Percentiles rank a stretch among this genome's conserved stretches.
Conservation (phyloP, 1,140 invertebrate species). For the Nixonia krombeini region DNA sequence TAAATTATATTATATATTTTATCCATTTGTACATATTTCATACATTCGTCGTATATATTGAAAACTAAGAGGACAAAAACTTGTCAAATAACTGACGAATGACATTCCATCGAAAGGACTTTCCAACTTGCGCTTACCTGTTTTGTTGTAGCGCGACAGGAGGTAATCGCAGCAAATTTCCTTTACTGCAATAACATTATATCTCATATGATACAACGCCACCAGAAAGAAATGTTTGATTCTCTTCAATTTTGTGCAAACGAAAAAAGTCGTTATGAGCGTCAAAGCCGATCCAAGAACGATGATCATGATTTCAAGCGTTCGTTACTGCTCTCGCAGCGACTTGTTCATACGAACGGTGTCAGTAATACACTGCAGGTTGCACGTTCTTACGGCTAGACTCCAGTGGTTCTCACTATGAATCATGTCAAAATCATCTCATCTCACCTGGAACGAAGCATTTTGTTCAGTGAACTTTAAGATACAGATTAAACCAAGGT, state of each 20-base stretch:
- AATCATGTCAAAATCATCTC: too few species aligned
- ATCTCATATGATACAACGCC: conserved; percentile 63
- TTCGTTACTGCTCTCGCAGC: conserved; percentile 12
- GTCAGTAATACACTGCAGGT: conserved; percentile 23
- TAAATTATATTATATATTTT: too few species aligned
- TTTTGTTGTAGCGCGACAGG: conserved; percentile 70
- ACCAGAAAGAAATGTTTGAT: conserved; percentile 7
- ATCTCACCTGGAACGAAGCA: too few species aligned
- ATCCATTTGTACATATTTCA: too few species aligned
- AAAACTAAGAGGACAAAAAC: conserved; percentile 1
- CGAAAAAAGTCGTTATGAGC: conserved; percentile 43
- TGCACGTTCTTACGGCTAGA: too few species aligned
- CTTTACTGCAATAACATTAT: conserved; percentile 71
- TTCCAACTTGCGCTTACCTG: conserved; percentile 64
- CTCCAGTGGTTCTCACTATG: too few species aligned
- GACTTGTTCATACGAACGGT: conserved; percentile 20
- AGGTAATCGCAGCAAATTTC: conserved; percentile 72
- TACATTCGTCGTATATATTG: conserved; percentile 6
- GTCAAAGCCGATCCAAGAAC: conserved; percentile 46
- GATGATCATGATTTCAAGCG: conserved; percentile 33
- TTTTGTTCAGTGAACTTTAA: too few species aligned
- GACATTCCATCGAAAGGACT: neutral
- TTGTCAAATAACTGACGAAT: neutral
- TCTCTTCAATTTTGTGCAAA: conserved; percentile 39
- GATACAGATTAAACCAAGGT: too few species aligned